Base-by-base conservation (phyloP, 2,888 invertebrate genomes). In the Clepsis dumicolana region DNA sequence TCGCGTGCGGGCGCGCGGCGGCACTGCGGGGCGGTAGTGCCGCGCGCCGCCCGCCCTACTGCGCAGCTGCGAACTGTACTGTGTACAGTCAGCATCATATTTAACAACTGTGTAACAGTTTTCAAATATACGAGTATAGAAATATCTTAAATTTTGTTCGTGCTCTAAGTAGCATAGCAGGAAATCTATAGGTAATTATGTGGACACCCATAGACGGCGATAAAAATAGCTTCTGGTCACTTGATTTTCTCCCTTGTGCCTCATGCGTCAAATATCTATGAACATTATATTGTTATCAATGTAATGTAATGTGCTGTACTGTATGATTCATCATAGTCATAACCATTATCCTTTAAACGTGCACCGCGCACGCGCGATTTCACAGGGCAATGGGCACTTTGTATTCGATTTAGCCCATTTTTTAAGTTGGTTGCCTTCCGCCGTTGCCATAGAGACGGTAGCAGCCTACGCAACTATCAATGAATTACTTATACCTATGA, bases 41-140 rank as follows among this genome's bases (percentile, higher is more conserved):
- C 56, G 25, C 27, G 66, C 54, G 21, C 38, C 63, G 67, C 67
- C 62, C 67, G 67, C 67, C 57, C 63, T 57, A 59, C 50, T 57
- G 67, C 67, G 67, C 67, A 67, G 67, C 50, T 48, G 18, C 48
- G 21, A 21, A 21, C 48, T 18, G 44, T 44, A 29, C 29, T 7
- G 29, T 29, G 35, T 35, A 48, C 48, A 48, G 3, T 48, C 48
- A 21, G 48, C 2, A 21, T 5, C n/a, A 48, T 2, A 21, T 48
- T 12, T 5, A n/a, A 21, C 21, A 48, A 48, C 21, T 48, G 12
- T 10, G 10, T 21, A 12, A 48, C n/a, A 12, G 12, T 4, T 48
- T 48, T 48, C 10, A 18, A 44, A 18, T 18, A 44, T 18, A 29
- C 4, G 29, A 29, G 29, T n/a, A n/a, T n/a, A n/a, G n/a, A n/a